phyloP scores from a whole-genome alignment of 2,888 invertebrate species.

The Sminthurinus aureus region DNA sequence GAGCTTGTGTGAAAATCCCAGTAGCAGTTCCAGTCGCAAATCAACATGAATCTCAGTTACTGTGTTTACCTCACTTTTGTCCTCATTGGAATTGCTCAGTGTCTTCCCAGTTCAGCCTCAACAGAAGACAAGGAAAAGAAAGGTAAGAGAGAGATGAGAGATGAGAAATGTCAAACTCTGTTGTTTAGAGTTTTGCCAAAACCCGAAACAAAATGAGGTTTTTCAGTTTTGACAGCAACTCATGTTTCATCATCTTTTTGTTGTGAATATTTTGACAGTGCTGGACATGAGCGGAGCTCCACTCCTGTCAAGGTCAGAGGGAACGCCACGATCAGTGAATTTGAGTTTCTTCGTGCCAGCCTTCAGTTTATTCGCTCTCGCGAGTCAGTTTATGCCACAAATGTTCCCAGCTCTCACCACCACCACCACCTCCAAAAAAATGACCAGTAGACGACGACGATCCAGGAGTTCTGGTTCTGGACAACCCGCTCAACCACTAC shows the following conservation, averaged over 20 bases:
- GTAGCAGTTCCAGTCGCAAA: no score
- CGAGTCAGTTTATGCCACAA: slow-evolving; percentile 51
- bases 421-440: slow-evolving; percentile 42
- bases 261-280: slow-evolving; percentile 29
- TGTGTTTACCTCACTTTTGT: slow-evolving; percentile 24
- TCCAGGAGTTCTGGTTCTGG: not conserved
- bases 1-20: no score
- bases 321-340: slow-evolving; percentile 46
- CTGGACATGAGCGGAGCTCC: slow-evolving; percentile 45
- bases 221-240: not conserved
- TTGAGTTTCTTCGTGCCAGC: slow-evolving; percentile 55
- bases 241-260: not conserved
- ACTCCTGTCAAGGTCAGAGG: slow-evolving; percentile 34
- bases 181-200: not conserved
- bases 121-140: slow-evolving; percentile 2
- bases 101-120: slow-evolving; percentile 16
- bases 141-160: slow-evolving; percentile 19
- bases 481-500: not conserved
- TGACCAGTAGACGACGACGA: not conserved
- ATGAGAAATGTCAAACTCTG: not conserved
- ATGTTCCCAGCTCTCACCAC: slow-evolving; percentile 53
- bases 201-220: not conserved
- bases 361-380: slow-evolving; percentile 52
- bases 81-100: slow-evolving; percentile 37
- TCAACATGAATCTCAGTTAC: slow-evolving; percentile 32